Evolutionary conservation across 1,140 invertebrate genomes (phyloP).

Genomic region (Drosophila ercepeae): DNA sequence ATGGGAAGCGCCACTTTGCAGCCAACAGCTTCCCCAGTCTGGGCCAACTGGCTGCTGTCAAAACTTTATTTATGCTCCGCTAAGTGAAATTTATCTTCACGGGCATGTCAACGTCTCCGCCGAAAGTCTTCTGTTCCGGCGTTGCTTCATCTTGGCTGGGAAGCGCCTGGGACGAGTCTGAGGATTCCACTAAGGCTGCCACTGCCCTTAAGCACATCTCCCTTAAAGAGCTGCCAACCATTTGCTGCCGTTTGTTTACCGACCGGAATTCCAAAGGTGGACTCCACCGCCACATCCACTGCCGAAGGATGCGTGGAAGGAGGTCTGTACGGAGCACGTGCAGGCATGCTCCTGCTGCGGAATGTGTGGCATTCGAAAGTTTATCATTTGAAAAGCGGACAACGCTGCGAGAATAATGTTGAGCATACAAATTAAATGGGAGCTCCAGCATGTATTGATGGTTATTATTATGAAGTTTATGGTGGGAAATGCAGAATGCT

Average conservation of each 20-base stretch:
- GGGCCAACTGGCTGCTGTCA: slow-evolving; percentile 51
- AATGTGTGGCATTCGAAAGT: slow-evolving; percentile 29
- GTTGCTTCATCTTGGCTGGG: slow-evolving; percentile 27
- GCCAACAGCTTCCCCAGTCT: slow-evolving; percentile 17
- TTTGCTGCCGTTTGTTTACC: slow-evolving; percentile 53
- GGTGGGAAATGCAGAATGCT: background rate
- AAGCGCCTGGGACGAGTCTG: slow-evolving; percentile 30
- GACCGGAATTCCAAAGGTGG: slow-evolving; percentile 60
- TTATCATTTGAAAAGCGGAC: slow-evolving; percentile 21
- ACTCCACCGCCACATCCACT: background rate
- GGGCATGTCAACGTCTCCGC: slow-evolving; percentile 68
- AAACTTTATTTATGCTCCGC: slow-evolving; percentile 77
- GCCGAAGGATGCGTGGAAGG: slow-evolving; percentile 4
- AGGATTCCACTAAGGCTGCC: slow-evolving; percentile 35
- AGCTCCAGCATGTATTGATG: slow-evolving; percentile 25
- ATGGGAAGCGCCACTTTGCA: slow-evolving; percentile 45
- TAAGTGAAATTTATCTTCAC: slow-evolving; percentile 80
- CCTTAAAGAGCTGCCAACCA: slow-evolving; percentile 42
- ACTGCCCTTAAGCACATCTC: slow-evolving; percentile 50
- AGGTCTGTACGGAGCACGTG: slow-evolving; percentile 31
- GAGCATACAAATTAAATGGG: slow-evolving; percentile 31
- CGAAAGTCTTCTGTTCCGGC: slow-evolving; percentile 4
- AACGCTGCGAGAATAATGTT: slow-evolving; percentile 13
- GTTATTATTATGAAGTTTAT: slow-evolving; percentile 6
- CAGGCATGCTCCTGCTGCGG: slow-evolving; percentile 13